Conservation (phyloP, 2,797 vertebrate species). For the Sebastes taczanowskii region DNA sequence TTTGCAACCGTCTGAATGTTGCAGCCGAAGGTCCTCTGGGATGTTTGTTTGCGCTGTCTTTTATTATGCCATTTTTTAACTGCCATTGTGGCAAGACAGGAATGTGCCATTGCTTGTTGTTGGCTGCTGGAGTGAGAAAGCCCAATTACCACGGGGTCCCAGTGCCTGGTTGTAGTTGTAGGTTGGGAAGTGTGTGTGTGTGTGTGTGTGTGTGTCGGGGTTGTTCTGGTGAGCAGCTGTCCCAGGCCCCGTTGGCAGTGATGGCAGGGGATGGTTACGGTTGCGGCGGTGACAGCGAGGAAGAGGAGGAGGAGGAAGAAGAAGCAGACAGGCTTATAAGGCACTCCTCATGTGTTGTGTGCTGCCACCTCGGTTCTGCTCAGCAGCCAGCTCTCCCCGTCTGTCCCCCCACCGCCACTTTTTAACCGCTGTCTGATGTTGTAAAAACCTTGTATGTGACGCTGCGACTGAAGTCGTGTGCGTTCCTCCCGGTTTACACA, state of each 20-base stretch:
- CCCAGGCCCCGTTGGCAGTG: constrained; percentile 60
- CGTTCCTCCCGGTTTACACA: constrained; percentile 66
- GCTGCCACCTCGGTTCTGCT: constrained; percentile 66
- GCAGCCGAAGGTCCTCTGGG: constrained; percentile 64
- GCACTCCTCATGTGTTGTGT: constrained; percentile 66
- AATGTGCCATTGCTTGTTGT: constrained; percentile 80
- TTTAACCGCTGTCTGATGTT: constrained; percentile 75
- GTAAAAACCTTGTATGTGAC: constrained; percentile 69
- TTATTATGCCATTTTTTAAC: constrained; percentile 74
- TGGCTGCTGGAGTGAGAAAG: constrained; percentile 75
- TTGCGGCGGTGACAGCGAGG: constrained; percentile 54
- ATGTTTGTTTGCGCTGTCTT: constrained; percentile 82
- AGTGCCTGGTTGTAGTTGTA: constrained; percentile 60
- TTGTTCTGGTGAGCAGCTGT: constrained; percentile 79
- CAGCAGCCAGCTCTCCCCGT: constrained; percentile 63
- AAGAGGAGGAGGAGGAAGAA: constrained; percentile 53
- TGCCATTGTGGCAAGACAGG: constrained; percentile 79
- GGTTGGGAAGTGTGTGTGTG: constrained; percentile 16
- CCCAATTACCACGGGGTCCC: constrained; percentile 78
- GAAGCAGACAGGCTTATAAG: constrained; percentile 64
- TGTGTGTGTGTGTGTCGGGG: constrained; percentile 36
- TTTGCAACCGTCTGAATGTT: constrained; percentile 65
- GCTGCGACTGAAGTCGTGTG: constrained; percentile 51
- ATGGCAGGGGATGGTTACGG: constrained; percentile 63
- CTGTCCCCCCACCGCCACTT: constrained; percentile 60